Percentiles rank a stretch among this genome's conserved stretches.
phyloP scores from a whole-genome alignment of 1,140 invertebrate genomes.

The Bombyx mandarina region DNA sequence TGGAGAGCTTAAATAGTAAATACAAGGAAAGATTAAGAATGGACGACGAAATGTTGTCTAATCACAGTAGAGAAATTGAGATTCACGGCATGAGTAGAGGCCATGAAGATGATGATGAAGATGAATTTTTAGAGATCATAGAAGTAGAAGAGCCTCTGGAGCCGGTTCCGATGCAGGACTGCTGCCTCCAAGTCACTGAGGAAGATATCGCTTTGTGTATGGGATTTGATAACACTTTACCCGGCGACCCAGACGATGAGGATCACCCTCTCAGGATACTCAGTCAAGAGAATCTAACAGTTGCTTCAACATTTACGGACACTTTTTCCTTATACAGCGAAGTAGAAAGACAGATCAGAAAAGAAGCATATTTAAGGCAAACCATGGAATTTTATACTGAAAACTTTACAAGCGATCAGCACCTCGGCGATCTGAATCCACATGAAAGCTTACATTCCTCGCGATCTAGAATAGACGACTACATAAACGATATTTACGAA shows the following conservation, averaged over 20 bases:
- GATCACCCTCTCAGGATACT: slow-evolving; percentile 89
- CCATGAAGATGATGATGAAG: slow-evolving; percentile 69
- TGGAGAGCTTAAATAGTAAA: slow-evolving; percentile 81
- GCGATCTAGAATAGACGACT: slow-evolving; percentile 51
- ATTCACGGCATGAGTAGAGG: slow-evolving; percentile 64
- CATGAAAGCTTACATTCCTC: slow-evolving; percentile 54
- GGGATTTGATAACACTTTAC: slow-evolving; percentile 81
- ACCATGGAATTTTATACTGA: slow-evolving; percentile 61
- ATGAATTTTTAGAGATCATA: slow-evolving; percentile 86
- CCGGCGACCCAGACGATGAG: slow-evolving; percentile 75
- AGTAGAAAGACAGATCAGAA: slow-evolving; percentile 74
- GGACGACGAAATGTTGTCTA: slow-evolving; percentile 67
- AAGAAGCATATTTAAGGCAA: slow-evolving; percentile 62
- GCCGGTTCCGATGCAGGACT: slow-evolving; percentile 86
- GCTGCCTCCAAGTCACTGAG: slow-evolving; percentile 89
- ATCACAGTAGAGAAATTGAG: slow-evolving; percentile 65
- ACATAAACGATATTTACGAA: slow-evolving; percentile 49
- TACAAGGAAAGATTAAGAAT: slow-evolving; percentile 75
- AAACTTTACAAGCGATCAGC: slow-evolving; percentile 41
- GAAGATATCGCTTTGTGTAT: slow-evolving; percentile 92
- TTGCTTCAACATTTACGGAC: slow-evolving; percentile 89
- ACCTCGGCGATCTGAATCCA: slow-evolving; percentile 36
- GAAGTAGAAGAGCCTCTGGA: slow-evolving; percentile 85
- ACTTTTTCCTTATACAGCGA: slow-evolving; percentile 84
- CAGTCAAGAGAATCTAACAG: slow-evolving; percentile 91